A percentile compares a stretch with the other conserved stretches of the same genome.
These are phyloP conservation scores for Nymphalis urticae DNA, from an alignment of 2,888 invertebrate species.

Conservation along the genomic window DNA sequence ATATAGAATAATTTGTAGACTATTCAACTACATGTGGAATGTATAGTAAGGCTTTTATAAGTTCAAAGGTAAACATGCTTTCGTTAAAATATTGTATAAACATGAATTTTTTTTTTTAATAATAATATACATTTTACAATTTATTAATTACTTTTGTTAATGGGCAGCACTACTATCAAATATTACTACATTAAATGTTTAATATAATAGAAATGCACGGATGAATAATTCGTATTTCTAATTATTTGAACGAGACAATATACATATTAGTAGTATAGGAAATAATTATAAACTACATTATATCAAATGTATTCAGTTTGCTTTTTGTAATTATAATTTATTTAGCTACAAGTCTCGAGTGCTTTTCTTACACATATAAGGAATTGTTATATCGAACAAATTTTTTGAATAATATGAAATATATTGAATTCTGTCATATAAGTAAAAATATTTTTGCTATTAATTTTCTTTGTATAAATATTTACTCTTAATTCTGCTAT, in stretches of 20 bases:
- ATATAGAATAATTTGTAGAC: constrained; percentile 64
- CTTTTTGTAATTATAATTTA: constrained; percentile 7
- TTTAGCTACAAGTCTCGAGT: constrained; percentile 9
- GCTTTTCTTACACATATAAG: neutral
- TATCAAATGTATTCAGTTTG: neutral
- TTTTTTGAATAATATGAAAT: constrained; percentile 8
- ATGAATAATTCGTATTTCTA: constrained; percentile 5
- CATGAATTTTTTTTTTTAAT: neutral
- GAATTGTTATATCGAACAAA: constrained; percentile 1
- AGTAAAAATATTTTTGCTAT: constrained; percentile 15
- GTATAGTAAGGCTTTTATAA: constrained; percentile 77
- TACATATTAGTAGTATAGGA: constrained; percentile 3
- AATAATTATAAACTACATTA: neutral
- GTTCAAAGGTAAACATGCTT: constrained; percentile 54
- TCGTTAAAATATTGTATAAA: constrained; percentile 25
- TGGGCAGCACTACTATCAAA: neutral
- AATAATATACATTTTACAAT: neutral
- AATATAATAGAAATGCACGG: neutral
- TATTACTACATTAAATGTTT: neutral
- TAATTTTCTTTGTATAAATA: constrained; percentile 25
- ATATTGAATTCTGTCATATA: constrained; percentile 14
- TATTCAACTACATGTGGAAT: constrained; percentile 77
- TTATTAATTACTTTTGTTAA: neutral
- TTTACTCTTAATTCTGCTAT: constrained; percentile 23
- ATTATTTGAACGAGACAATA: neutral